These are phyloP conservation scores for Etheostoma cragini DNA, from an alignment of 2,113 vertebrate species.

Conservation along the genomic window DNA sequence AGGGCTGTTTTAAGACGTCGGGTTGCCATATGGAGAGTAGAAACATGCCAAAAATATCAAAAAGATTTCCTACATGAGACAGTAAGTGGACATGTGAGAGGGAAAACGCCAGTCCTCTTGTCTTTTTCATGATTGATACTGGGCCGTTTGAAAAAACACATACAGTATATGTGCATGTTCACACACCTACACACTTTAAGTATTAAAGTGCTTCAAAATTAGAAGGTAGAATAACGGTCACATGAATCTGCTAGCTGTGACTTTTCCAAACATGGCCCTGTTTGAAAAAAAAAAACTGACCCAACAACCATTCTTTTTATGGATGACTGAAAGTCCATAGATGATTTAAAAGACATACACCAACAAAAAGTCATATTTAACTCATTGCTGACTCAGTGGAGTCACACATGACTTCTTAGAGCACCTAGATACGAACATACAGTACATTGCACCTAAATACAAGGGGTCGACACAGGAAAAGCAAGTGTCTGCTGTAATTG, in stretches of 20 bases:
- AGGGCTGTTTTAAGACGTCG: background rate
- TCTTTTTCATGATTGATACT: conserved; percentile 9
- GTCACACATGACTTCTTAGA: conserved; percentile 53
- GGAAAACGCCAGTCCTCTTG: background rate
- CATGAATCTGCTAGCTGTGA: conserved; percentile 24
- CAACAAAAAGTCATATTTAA: conserved; percentile 31
- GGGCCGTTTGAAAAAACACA: conserved; percentile 3
- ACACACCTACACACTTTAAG: conserved; percentile 23
- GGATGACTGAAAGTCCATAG: conserved; percentile 18
- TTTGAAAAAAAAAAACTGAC: conserved; percentile 19
- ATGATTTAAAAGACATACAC: conserved; percentile 26
- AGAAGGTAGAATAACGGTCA: conserved; percentile 13
- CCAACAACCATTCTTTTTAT: conserved; percentile 19
- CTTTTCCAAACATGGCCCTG: conserved; percentile 57
- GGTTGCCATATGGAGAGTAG: conserved; percentile 15
- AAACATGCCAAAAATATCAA: conserved; percentile 48
- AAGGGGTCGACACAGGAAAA: conserved; percentile 63
- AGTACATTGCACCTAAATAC: conserved; percentile 59
- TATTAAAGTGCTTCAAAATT: conserved; percentile 47
- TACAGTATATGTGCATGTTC: background rate
- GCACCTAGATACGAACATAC: conserved; percentile 63
- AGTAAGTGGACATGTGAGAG: conserved; percentile 6
- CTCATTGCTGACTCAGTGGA: conserved; percentile 29
- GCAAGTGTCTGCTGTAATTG: conserved; percentile 61
- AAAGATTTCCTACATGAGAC: conserved; percentile 42